Base-by-base conservation (phyloP, 2,113 vertebrate species). In the Percopsis transmontana region DNA sequence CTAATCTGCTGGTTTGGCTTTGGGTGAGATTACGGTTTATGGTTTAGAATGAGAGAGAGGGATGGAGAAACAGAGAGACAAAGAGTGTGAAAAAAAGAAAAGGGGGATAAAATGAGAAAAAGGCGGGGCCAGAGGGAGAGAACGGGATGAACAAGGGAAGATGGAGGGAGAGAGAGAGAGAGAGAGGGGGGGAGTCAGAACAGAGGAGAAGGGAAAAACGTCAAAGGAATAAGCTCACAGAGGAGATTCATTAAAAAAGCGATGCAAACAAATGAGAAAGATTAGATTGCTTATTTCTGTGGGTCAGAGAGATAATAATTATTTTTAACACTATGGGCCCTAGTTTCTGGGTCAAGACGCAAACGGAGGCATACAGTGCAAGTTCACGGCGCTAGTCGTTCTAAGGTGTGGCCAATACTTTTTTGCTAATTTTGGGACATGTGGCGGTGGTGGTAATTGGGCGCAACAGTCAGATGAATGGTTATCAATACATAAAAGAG, bases 1-100 rank as follows among this genome's bases (percentile, higher is more conserved):
- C 81, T 89, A 85, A 91, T 89, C 88, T 84, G 80, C 73, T 77
- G 86, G 86, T 89, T 90, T 85, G 79, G 81, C 87, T 85, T 80
- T 72, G 12, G 72, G 72, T 71, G 50, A 81, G 88, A 89, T 91
- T 89, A 89, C 78, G 76, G 82, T 81, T 82, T 77, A 54, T 57
- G 70, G 66, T 81, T 83, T 70, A 71, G 72, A 80, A 62, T 61
- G 68, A 77, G 56, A 68, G 61, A 16, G 57, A 72, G 65, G 27
- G 64, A 66, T 24, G 9, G 53, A 48, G 41, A 70, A 38, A 9
- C 67, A 48, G 13, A 40, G 19, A 39, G 15, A 24, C 11, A 40
- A 14, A 40, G 45, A 24, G 16, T 23, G 16, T 23, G 21, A 24
- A 39, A 68, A 24, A 73, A 23, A 58, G 53, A 47, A 38, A 72